Evolutionary conservation across 1,140 invertebrate genomes (phyloP).

Genomic region (Teleogryllus occipitalis): DNA sequence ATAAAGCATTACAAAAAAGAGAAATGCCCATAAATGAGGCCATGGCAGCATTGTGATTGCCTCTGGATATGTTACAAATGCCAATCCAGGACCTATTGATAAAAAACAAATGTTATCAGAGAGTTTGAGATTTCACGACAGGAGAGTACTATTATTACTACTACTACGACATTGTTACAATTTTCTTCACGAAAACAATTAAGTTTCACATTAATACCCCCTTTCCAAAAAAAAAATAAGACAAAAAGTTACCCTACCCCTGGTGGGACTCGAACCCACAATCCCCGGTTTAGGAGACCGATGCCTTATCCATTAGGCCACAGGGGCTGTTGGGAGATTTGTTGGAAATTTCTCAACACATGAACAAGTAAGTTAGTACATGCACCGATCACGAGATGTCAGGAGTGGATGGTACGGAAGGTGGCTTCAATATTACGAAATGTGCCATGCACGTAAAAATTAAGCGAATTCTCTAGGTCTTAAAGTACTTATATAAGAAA

Average conservation of each 20-base stretch:
- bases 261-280: slow-evolving; percentile 67
- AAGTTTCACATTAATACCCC: no score
- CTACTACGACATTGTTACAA: not conserved
- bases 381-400: no score
- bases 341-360: no score
- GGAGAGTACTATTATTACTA: no score
- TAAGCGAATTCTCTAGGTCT: no score
- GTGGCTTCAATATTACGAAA: no score
- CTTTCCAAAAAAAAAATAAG: no score
- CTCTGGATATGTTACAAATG: slow-evolving; percentile 74
- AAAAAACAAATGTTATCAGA: not conserved
- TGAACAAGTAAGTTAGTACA: no score
- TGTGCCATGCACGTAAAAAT: no score
- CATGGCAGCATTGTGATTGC: slow-evolving; percentile 68
- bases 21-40: slow-evolving; percentile 65
- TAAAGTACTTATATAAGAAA: no score
- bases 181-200: not conserved
- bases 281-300: slow-evolving; percentile 65
- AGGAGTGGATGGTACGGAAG: no score
- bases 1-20: slow-evolving; percentile 81
- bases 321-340: slow-evolving; percentile 40
- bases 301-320: slow-evolving; percentile 69
- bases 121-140: no score
- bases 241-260: slow-evolving; percentile 40
- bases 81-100: slow-evolving; percentile 59